Percentiles rank a stretch among this genome's conserved stretches.
These are phyloP conservation scores for Erebia ligea DNA, from an alignment of 2,888 invertebrate genomes.

Conservation along the genomic window DNA sequence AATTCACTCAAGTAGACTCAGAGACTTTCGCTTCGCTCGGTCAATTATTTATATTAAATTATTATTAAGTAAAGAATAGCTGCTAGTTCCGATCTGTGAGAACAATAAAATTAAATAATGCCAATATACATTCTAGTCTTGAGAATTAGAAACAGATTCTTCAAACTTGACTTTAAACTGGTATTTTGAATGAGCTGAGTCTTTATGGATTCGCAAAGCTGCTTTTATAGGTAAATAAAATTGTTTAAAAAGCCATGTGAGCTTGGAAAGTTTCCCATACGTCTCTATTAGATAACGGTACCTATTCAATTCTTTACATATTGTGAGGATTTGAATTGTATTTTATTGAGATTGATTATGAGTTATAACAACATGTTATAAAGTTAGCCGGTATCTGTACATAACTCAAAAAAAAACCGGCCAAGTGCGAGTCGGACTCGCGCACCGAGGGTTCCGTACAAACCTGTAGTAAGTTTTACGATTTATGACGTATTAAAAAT, in stretches of 20 bases:
- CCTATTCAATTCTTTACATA: slow-evolving; percentile 11
- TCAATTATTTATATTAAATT: too few species aligned
- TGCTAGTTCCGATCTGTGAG: too few species aligned
- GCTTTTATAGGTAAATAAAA: slow-evolving; percentile 11
- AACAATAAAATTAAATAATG: slow-evolving; percentile 1
- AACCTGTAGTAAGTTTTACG: too few species aligned
- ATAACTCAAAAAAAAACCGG: too few species aligned
- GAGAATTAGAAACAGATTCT: neutral
- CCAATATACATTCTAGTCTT: neutral
- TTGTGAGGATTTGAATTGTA: neutral
- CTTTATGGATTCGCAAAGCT: slow-evolving; percentile 10
- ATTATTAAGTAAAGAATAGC: too few species aligned
- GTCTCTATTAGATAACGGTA: slow-evolving; percentile 19
- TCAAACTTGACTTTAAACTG: neutral
- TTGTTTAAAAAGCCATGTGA: slow-evolving; percentile 1
- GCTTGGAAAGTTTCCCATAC: neutral
- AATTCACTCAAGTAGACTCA: too few species aligned
- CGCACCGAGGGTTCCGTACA: too few species aligned
- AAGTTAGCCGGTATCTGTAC: too few species aligned
- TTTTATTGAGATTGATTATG: neutral
- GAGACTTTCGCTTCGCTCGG: too few species aligned
- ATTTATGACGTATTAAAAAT: too few species aligned
- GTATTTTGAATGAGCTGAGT: slow-evolving; percentile 4
- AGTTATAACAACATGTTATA: neutral
- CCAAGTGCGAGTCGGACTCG: too few species aligned